A percentile compares a stretch with the other conserved stretches of the same genome.
phyloP scores from a whole-genome alignment of 1,140 invertebrate species.

The Melipona quadrifasciata region DNA sequence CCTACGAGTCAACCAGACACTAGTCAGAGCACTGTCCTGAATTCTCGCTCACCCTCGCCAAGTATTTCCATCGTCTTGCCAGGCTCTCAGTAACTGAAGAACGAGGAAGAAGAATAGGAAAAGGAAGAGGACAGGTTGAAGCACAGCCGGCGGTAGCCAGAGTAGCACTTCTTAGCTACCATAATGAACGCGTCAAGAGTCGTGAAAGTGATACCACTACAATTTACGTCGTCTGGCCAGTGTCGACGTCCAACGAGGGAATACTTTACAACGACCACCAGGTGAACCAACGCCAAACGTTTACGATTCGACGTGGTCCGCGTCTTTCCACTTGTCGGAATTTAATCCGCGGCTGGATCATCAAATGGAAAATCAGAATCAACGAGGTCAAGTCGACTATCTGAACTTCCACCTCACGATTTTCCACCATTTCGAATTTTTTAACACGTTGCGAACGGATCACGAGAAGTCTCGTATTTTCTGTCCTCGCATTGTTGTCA shows the following conservation, averaged over 20 bases:
- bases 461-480: no score
- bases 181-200: conserved; percentile 59
- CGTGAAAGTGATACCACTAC: conserved; percentile 58
- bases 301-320: neutral
- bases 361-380: no score
- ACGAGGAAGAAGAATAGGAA: neutral
- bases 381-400: no score
- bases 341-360: no score
- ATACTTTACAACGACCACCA: conserved; percentile 20
- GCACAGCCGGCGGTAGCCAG: conserved; percentile 18
- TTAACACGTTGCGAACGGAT: no score
- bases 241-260: conserved; percentile 49
- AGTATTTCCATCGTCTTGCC: conserved; percentile 10
- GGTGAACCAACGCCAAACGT: neutral
- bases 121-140: conserved; percentile 26
- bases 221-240: conserved; percentile 63
- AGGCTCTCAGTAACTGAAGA: conserved; percentile 14
- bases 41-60: conserved; percentile 3
- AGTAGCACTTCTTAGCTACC: conserved; percentile 46
- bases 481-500: no score
- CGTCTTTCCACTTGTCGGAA: no score
- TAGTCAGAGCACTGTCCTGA: conserved; percentile 13
- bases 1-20: neutral
- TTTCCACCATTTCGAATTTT: no score
- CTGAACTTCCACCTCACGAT: no score